A percentile compares a stretch with the other conserved stretches of the same genome.
phyloP scores from a whole-genome alignment of 2,797 vertebrate genomes.

The Sciurus vulgaris region DNA sequence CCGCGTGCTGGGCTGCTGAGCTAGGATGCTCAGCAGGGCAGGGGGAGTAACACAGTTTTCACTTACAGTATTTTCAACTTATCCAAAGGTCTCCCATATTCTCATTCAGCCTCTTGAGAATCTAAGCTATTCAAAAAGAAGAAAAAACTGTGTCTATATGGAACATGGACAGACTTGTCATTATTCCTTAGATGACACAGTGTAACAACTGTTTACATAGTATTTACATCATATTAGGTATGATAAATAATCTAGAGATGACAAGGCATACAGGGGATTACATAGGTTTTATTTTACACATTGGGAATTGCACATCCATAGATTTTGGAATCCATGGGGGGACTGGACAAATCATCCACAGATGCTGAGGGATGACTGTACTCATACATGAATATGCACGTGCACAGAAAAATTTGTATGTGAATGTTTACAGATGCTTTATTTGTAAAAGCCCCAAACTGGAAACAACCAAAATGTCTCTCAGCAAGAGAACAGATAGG shows the following conservation, averaged over 20 bases:
- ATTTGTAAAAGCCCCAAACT: neutral
- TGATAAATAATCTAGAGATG: too few relatives aligned
- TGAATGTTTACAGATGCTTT: neutral
- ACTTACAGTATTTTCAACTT: neutral
- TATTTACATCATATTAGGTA: too few relatives aligned
- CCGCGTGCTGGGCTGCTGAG: neutral
- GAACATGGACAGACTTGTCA: neutral
- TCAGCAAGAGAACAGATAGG: neutral
- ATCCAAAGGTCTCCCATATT: neutral
- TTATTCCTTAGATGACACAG: neutral
- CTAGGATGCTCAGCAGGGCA: neutral
- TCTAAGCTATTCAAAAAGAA: neutral
- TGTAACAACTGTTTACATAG: neutral
- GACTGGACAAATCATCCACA: neutral
- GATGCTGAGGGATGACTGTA: neutral
- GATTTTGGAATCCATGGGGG: neutral
- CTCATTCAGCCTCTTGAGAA: neutral
- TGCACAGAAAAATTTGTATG: neutral
- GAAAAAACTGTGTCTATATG: neutral
- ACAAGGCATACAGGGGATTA: neutral
- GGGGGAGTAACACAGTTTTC: neutral
- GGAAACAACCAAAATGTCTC: neutral
- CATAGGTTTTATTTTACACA: neutral
- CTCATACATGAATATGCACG: neutral
- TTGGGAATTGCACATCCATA: neutral